A percentile compares a stretch with the other conserved stretches of the same genome.
Conservation (phyloP, 2,888 invertebrate species). For the Oscheius sp. region DNA sequence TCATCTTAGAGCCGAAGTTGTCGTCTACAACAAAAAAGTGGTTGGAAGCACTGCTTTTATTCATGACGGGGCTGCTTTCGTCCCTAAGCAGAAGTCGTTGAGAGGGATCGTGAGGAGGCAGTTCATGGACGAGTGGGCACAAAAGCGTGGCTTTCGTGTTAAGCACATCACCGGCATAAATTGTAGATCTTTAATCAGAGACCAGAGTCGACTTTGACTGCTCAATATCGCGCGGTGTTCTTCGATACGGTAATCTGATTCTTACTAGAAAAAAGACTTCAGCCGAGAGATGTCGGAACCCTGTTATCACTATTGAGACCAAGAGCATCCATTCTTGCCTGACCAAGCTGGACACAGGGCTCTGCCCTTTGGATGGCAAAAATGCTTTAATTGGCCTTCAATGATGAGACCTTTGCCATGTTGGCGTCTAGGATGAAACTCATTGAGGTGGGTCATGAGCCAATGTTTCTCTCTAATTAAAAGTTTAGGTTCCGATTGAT, state of each 20-base stretch:
- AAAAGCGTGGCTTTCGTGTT: constrained; percentile 19
- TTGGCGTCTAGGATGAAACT: constrained; percentile 9
- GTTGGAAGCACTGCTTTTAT: constrained; percentile 30
- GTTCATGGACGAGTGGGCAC: constrained; percentile 30
- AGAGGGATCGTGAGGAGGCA: constrained; percentile 30
- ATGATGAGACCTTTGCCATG: constrained; percentile 19
- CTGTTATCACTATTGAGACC: not conserved
- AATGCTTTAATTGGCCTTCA: constrained; percentile 34
- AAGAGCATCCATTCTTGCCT: not conserved
- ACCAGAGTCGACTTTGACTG: not conserved
- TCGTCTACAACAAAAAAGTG: constrained; percentile 20
- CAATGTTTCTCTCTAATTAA: not conserved
- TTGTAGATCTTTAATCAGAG: not conserved
- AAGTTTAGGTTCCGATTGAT: constrained; percentile 26
- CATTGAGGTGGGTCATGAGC: constrained; percentile 19
- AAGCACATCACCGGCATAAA: constrained; percentile 26
- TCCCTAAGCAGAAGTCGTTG: constrained; percentile 25
- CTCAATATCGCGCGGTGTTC: constrained; percentile 17
- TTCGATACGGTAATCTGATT: not conserved
- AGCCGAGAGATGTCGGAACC: constrained; percentile 13
- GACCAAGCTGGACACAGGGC: constrained; percentile 27
- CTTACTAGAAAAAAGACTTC: constrained; percentile 4
- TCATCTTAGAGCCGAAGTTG: constrained; percentile 27
- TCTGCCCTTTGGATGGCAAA: constrained; percentile 23
- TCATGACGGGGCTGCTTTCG: constrained; percentile 22